Conservation (phyloP, 2,797 vertebrate genomes). For the Poeciliopsis infans region DNA sequence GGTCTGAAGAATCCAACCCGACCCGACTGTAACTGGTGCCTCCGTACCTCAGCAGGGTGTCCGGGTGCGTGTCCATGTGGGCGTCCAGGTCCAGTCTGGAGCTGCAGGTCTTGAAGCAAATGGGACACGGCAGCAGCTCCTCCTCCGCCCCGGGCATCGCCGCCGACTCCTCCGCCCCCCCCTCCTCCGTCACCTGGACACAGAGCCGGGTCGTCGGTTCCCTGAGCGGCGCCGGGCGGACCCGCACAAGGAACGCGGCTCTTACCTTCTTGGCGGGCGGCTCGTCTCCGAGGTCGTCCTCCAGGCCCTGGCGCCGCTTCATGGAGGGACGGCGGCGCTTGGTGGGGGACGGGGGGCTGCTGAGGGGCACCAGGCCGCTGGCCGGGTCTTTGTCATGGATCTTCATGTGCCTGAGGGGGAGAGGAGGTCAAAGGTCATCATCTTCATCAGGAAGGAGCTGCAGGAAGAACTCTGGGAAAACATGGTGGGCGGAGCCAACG, state of each 20-base stretch:
- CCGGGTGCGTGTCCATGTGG: conserved; percentile 94
- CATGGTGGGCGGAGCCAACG: no score
- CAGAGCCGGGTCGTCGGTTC: neutral
- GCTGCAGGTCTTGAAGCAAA: conserved; percentile 92
- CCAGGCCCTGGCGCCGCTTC: conserved; percentile 86
- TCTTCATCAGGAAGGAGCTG: neutral
- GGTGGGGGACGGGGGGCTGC: conserved; percentile 87
- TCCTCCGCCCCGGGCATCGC: conserved; percentile 78
- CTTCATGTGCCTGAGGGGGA: conserved; percentile 91
- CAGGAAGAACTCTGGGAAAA: conserved; percentile 2
- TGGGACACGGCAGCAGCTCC: conserved; percentile 87
- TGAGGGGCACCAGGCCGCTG: conserved; percentile 74
- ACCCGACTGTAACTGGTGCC: no score
- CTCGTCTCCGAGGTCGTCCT: conserved; percentile 84
- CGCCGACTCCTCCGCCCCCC: conserved; percentile 61
- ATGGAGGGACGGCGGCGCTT: conserved; percentile 88
- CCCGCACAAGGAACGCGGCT: no score
- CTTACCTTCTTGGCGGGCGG: conserved; percentile 90
- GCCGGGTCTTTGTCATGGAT: conserved; percentile 94
- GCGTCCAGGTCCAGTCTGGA: conserved; percentile 91
- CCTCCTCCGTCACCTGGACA: conserved; percentile 85
- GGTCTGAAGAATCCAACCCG: no score
- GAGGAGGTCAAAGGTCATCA: neutral
- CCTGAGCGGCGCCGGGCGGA: no score
- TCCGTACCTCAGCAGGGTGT: conserved; percentile 87